Evolutionary conservation across 2,113 vertebrate genomes (phyloP).

Genomic region (zebrafish (Danio rerio)): GRCz12tu NC_133197.1:37945001-37945500

Average conservation of each 20-base stretch:
- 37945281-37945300: not conserved
- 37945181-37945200: too few species aligned
- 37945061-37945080: not conserved
- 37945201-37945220: too few species aligned
- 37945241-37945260: too few species aligned
- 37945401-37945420: not conserved
- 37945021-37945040: too few species aligned
- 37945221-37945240: too few species aligned
- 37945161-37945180: too few species aligned
- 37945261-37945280: too few species aligned
- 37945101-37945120: not conserved
- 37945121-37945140: too few species aligned
- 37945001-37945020: not conserved
- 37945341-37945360: not conserved
- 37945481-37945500: too few species aligned
- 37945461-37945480: too few species aligned
- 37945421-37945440: not conserved
- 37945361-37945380: slow-evolving; percentile 18
- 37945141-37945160: too few species aligned
- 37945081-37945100: too few species aligned
- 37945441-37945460: not conserved
- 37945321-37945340: not conserved
- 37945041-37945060: not conserved
- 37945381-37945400: slow-evolving; percentile 2
- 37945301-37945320: not conserved